Conservation (phyloP, 2,113 vertebrate species). For the Centropristis striata region DNA sequence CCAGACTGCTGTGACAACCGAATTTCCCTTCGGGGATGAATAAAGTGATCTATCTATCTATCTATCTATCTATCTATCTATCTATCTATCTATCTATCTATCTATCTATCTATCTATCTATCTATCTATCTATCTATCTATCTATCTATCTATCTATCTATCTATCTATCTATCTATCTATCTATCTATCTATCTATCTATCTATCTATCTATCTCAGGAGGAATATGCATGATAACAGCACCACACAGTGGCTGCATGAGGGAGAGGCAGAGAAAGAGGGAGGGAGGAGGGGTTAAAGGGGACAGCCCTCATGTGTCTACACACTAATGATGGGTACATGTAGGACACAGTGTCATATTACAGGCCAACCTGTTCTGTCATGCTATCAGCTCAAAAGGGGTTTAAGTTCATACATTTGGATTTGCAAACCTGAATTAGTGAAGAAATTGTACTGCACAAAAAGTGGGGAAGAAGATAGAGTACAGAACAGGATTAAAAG, state of each 20-base stretch:
- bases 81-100: too few relatives aligned
- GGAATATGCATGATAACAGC: constrained; percentile 20
- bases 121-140: too few relatives aligned
- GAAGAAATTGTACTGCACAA: neutral
- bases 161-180: too few relatives aligned
- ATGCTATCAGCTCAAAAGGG: constrained; percentile 13
- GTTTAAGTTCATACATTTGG: neutral
- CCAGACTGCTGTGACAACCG: too few relatives aligned
- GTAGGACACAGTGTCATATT: constrained; percentile 50
- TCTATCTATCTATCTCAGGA: too few relatives aligned
- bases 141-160: too few relatives aligned
- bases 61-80: too few relatives aligned
- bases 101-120: too few relatives aligned
- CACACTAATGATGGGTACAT: constrained; percentile 19
- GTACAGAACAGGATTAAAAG: neutral
- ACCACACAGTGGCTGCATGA: constrained; percentile 27
- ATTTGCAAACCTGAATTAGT: neutral
- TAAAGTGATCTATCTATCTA: too few relatives aligned
- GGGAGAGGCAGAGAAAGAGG: neutral
- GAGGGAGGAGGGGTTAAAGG: constrained; percentile 13
- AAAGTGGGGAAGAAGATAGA: neutral
- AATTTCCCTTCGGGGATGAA: too few relatives aligned
- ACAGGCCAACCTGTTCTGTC: constrained; percentile 53
- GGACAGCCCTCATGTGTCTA: neutral
- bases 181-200: too few relatives aligned